Evolutionary conservation across 2,888 invertebrate genomes (phyloP).

Genomic region (Amiota mariae): DNA sequence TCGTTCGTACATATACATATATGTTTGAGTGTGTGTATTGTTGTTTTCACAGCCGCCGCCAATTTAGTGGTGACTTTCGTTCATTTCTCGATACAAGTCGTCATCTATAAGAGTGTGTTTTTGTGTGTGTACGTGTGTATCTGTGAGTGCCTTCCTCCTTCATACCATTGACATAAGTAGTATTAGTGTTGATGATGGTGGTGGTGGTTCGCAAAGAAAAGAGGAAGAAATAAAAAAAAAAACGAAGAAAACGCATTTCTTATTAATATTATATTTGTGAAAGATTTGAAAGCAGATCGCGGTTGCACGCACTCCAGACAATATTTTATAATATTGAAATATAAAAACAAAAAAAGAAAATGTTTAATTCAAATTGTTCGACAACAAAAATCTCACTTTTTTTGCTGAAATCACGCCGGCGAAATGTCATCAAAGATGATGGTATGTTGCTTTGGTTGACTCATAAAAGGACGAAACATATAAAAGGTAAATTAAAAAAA

Average conservation of each 20-base stretch:
- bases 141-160: conserved; percentile 26
- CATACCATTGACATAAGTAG: conserved; percentile 26
- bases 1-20: not conserved
- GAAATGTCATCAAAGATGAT: too few species aligned
- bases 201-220: conserved; percentile 23
- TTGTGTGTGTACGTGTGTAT: not conserved
- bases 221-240: not conserved
- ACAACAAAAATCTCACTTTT: too few species aligned
- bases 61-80: conserved; percentile 50
- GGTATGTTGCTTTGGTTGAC: too few species aligned
- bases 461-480: too few species aligned
- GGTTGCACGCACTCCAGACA: too few species aligned
- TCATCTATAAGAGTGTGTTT: not conserved
- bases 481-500: too few species aligned
- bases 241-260: not conserved
- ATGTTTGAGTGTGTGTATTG: conserved; percentile 2
- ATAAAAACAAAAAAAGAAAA: too few species aligned
- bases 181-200: conserved; percentile 44
- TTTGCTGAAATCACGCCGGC: too few species aligned
- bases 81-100: conserved; percentile 17
- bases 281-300: too few species aligned
- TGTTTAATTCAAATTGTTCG: too few species aligned
- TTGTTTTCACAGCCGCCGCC: conserved; percentile 11
- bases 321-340: too few species aligned
- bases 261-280: too few species aligned